These are phyloP conservation scores for Cylloceria caligata DNA, from an alignment of 2,888 invertebrate species.

Conservation along the genomic window DNA sequence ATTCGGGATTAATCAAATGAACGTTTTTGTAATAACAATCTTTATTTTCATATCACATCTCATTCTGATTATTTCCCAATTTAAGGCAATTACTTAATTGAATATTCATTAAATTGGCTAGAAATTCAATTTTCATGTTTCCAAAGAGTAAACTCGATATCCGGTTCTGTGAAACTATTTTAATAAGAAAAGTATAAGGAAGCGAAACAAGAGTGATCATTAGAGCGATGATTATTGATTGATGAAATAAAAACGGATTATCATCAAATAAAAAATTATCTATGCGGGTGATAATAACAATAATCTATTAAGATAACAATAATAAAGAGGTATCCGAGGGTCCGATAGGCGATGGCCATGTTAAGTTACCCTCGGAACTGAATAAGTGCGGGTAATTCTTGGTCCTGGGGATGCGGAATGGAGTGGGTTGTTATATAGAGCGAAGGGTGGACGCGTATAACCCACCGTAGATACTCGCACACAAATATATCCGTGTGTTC, in stretches of 20 bases:
- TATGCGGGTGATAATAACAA: constrained; percentile 3
- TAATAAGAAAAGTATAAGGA: neutral
- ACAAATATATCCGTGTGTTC: constrained; percentile 18
- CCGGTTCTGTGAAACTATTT: neutral
- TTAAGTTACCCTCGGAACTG: constrained; percentile 9
- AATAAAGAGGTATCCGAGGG: constrained; percentile 37
- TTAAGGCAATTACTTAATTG: no score
- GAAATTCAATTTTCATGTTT: neutral
- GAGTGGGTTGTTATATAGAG: neutral
- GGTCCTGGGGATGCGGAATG: constrained; percentile 54
- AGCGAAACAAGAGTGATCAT: neutral
- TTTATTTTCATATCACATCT: neutral
- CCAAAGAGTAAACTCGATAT: neutral
- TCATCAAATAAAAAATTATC: neutral
- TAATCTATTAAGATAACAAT: constrained; percentile 34
- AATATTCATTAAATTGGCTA: no score
- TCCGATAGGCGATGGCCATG: constrained; percentile 54
- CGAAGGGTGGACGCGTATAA: constrained; percentile 44
- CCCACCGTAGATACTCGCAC: constrained; percentile 30
- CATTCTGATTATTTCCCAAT: no score
- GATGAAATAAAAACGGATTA: neutral
- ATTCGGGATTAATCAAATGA: neutral
- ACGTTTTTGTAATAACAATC: neutral
- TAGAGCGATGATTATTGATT: neutral
- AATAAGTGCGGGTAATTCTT: constrained; percentile 67